phyloP scores from a whole-genome alignment of 2,888 invertebrate species.

The Pseudococcus jackbeardsleyi region DNA sequence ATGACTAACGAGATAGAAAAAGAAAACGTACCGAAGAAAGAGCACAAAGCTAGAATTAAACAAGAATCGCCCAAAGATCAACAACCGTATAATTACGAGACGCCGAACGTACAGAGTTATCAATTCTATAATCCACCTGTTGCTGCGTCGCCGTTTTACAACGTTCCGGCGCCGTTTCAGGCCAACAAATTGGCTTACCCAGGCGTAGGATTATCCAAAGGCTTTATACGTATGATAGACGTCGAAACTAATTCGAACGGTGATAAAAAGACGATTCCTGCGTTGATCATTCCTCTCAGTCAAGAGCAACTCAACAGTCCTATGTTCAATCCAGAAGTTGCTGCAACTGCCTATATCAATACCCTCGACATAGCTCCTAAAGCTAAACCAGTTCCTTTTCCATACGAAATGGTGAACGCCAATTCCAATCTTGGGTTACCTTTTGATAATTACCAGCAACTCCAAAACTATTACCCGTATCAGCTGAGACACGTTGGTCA shows the following conservation, averaged over 20 bases:
- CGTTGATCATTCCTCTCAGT: slow-evolving; percentile 53
- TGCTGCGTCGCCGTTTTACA: neutral
- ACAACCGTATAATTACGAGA: slow-evolving; percentile 49
- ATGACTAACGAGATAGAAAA: slow-evolving; percentile 56
- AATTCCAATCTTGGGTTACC: neutral
- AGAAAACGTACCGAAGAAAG: slow-evolving; percentile 28
- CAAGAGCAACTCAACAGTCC: slow-evolving; percentile 53
- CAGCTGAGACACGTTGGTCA: neutral
- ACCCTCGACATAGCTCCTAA: neutral
- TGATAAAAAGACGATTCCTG: slow-evolving; percentile 47
- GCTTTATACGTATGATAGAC: slow-evolving; percentile 60
- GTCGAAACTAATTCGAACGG: slow-evolving; percentile 50
- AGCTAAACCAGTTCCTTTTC: slow-evolving; percentile 4
- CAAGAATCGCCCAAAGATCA: slow-evolving; percentile 60
- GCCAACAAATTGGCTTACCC: slow-evolving; percentile 7
- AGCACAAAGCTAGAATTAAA: slow-evolving; percentile 24
- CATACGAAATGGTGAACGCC: slow-evolving; percentile 45
- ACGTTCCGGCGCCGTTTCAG: slow-evolving; percentile 1
- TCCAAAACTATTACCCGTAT: neutral
- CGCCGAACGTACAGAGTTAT: slow-evolving; percentile 3
- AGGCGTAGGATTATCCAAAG: slow-evolving; percentile 24
- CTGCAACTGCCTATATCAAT: neutral
- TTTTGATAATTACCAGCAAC: slow-evolving; percentile 25
- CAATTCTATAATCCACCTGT: slow-evolving; percentile 8
- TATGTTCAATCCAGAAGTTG: slow-evolving; percentile 29